Evolutionary conservation across 2,797 vertebrate genomes (phyloP).

Genomic region (Trichosurus vulpecula): DNA sequence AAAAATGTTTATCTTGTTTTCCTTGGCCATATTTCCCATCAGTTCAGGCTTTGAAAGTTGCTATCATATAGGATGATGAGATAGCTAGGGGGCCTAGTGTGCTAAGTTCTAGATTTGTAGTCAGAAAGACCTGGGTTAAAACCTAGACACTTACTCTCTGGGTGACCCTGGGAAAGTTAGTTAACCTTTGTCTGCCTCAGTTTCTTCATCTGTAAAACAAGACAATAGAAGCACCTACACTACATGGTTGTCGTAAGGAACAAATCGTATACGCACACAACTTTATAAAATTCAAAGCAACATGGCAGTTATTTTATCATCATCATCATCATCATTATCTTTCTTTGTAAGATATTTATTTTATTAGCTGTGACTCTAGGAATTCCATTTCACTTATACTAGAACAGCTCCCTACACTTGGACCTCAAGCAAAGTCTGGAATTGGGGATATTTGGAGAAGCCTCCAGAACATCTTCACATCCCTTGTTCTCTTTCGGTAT

Average conservation of each 20-base stretch:
- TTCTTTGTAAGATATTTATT: not conserved
- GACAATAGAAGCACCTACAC: not conserved
- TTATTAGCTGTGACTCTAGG: not conserved
- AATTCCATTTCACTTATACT: not conserved
- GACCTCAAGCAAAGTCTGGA: not conserved
- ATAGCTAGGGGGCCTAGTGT: not conserved
- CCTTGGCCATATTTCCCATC: not conserved
- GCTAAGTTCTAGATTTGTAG: not conserved
- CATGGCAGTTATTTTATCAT: not conserved
- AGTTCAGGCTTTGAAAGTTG: not conserved
- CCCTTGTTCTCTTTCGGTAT: not conserved
- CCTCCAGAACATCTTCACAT: not conserved
- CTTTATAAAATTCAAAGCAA: not conserved
- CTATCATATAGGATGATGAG: not conserved
- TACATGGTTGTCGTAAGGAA: not conserved
- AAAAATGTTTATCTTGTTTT: not conserved
- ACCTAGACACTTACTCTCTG: not conserved
- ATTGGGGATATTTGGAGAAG: not conserved
- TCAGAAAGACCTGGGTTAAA: not conserved
- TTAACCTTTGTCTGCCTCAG: slow-evolving; percentile 49
- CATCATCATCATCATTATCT: not conserved
- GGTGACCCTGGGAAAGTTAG: slow-evolving; percentile 29
- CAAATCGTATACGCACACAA: not conserved
- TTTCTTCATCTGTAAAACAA: slow-evolving; percentile 33
- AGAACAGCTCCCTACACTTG: not conserved